These are phyloP conservation scores for Vanessa tameamea DNA, from an alignment of 1,140 invertebrate species.

Conservation along the genomic window DNA sequence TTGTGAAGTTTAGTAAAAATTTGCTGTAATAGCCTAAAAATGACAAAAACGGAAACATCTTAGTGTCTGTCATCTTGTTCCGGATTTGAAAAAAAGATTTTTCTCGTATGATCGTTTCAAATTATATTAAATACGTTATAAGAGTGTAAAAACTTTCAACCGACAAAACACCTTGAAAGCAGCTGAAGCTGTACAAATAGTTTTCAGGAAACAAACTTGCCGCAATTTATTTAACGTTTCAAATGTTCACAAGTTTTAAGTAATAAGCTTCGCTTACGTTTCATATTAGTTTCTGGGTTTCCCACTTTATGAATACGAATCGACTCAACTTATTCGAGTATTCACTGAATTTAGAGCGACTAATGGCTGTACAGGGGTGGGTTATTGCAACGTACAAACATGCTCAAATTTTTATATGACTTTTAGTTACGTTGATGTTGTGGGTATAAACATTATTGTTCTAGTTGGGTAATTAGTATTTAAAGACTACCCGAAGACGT, in stretches of 20 bases:
- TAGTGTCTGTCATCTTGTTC: too few species aligned
- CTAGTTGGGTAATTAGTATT: too few species aligned
- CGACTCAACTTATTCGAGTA: constrained; percentile 47
- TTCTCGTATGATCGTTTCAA: not conserved
- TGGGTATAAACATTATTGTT: not conserved
- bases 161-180: constrained; percentile 10
- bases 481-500: too few species aligned
- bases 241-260: constrained; percentile 48
- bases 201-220: constrained; percentile 39
- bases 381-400: not conserved
- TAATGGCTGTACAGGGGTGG: constrained; percentile 24
- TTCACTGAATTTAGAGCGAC: constrained; percentile 37
- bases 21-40: too few species aligned
- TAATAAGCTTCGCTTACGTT: constrained; percentile 54
- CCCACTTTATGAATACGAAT: constrained; percentile 55
- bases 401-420: too few species aligned
- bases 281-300: constrained; percentile 55
- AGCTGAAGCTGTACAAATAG: constrained; percentile 32
- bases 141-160: constrained; percentile 1
- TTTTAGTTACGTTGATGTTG: not conserved
- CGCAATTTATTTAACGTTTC: constrained; percentile 51
- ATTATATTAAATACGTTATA: not conserved
- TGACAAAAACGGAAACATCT: too few species aligned
- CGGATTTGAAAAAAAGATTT: too few species aligned
- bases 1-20: too few species aligned